Evolutionary conservation across 2,888 invertebrate genomes (phyloP).

Genomic region (Pteria penguin): DNA sequence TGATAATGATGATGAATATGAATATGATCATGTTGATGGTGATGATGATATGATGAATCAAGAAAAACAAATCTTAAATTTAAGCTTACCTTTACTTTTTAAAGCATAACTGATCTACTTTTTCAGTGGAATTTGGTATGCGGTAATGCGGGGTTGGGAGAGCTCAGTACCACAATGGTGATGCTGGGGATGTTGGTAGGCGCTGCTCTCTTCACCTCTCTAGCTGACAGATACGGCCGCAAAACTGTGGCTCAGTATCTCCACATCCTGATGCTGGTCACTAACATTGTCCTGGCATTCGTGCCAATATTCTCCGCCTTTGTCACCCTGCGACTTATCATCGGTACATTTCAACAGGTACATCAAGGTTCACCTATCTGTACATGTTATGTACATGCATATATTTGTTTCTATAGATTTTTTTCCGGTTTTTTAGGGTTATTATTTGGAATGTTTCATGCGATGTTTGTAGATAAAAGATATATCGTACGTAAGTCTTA

Average conservation of each 20-base stretch:
- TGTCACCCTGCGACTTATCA: conserved; percentile 19
- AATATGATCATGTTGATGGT: too few relatives aligned
- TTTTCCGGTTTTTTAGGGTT: too few relatives aligned
- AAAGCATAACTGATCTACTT: too few relatives aligned
- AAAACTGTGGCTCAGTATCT: conserved; percentile 26
- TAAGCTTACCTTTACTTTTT: too few relatives aligned
- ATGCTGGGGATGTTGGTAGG: conserved; percentile 32
- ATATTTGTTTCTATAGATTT: too few relatives aligned
- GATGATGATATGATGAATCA: too few relatives aligned
- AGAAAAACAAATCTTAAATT: not conserved
- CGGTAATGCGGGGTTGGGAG: conserved; percentile 22
- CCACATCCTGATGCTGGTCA: conserved; percentile 14
- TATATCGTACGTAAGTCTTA: not conserved
- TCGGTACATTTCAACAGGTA: conserved; percentile 39
- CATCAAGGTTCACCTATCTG: too few relatives aligned
- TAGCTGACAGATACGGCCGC: conserved; percentile 30
- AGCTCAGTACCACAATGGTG: conserved; percentile 29
- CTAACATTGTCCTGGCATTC: conserved; percentile 15
- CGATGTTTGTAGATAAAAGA: not conserved
- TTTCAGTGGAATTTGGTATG: conserved; percentile 42
- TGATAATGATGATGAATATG: too few relatives aligned
- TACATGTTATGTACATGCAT: too few relatives aligned
- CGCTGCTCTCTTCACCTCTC: conserved; percentile 29
- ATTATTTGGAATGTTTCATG: too few relatives aligned
- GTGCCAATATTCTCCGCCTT: conserved; percentile 21